phyloP scores from a whole-genome alignment of 1,140 invertebrate species.

The Drosophila seguyi region DNA sequence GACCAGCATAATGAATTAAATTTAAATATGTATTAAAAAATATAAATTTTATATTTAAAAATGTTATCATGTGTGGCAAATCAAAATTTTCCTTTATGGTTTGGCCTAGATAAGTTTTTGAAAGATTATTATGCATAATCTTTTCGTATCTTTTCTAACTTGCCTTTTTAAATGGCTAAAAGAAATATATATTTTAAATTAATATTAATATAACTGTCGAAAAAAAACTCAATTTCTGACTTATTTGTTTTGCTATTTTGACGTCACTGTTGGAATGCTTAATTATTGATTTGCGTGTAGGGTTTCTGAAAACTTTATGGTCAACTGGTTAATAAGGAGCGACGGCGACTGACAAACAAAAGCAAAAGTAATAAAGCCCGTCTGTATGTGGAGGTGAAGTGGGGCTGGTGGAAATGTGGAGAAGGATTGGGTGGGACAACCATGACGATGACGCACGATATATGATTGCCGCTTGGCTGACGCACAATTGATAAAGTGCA shows the following conservation, averaged over 20 bases:
- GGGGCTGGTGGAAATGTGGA: slow-evolving; percentile 1
- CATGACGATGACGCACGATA: slow-evolving; percentile 59
- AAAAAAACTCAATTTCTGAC: not conserved
- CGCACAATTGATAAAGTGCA: slow-evolving; percentile 73
- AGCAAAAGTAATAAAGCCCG: slow-evolving; percentile 57
- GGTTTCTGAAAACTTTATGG: slow-evolving; percentile 62
- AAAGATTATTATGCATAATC: too few relatives aligned
- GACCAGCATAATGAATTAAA: too few relatives aligned
- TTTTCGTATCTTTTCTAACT: too few relatives aligned
- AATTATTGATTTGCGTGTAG: slow-evolving; percentile 61
- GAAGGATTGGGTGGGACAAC: slow-evolving; percentile 16
- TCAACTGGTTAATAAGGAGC: slow-evolving; percentile 64
- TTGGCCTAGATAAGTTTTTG: too few relatives aligned
- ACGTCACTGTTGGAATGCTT: slow-evolving; percentile 48
- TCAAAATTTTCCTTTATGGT: too few relatives aligned
- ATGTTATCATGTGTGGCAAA: too few relatives aligned
- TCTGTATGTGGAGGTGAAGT: slow-evolving; percentile 4
- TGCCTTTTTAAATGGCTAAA: not conserved
- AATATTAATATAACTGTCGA: too few relatives aligned
- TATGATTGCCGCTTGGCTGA: slow-evolving; percentile 47
- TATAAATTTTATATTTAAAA: too few relatives aligned
- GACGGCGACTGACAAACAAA: slow-evolving; percentile 29
- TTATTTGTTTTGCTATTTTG: slow-evolving; percentile 16
- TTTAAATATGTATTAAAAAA: too few relatives aligned
- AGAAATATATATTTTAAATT: too few relatives aligned